Conservation (phyloP, 2,888 invertebrate genomes). For the Dermolepida albohirtum region DNA sequence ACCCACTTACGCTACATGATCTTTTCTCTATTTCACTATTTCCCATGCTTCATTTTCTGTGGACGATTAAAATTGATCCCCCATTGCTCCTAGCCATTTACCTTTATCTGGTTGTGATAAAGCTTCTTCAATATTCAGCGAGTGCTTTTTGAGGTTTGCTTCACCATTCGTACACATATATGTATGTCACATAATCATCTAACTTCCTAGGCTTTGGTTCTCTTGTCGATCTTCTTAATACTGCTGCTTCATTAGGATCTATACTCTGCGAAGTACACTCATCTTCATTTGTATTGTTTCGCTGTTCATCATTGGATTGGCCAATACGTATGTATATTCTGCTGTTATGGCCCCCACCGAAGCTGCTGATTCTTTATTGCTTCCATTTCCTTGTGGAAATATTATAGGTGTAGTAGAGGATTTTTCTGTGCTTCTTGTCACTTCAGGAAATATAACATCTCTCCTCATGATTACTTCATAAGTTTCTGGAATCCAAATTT, state of each 20-base stretch:
- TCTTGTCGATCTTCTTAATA: not conserved
- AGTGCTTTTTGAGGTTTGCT: too few species aligned
- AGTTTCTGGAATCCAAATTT: constrained; percentile 5
- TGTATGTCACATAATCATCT: not conserved
- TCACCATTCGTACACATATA: not conserved
- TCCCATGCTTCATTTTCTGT: not conserved
- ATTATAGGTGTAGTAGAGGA: too few species aligned
- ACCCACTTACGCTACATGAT: too few species aligned
- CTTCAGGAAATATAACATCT: too few species aligned
- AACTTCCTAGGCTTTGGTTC: not conserved
- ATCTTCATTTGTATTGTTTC: not conserved
- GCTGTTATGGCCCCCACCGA: too few species aligned
- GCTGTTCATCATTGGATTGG: too few species aligned
- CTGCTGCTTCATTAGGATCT: too few species aligned
- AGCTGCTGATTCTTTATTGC: too few species aligned
- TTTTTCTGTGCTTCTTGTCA: too few species aligned
- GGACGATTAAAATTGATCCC: not conserved
- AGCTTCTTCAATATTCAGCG: not conserved
- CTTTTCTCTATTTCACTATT: too few species aligned
- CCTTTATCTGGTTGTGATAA: not conserved
- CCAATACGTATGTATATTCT: too few species aligned
- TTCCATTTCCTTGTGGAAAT: too few species aligned
- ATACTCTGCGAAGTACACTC: not conserved
- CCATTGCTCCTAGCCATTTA: not conserved
- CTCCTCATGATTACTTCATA: not conserved